Evolutionary conservation across 2,113 vertebrate species (phyloP), one percentile per base, ranked within the genome.

Genomic region (Aythya baeri): DNA sequence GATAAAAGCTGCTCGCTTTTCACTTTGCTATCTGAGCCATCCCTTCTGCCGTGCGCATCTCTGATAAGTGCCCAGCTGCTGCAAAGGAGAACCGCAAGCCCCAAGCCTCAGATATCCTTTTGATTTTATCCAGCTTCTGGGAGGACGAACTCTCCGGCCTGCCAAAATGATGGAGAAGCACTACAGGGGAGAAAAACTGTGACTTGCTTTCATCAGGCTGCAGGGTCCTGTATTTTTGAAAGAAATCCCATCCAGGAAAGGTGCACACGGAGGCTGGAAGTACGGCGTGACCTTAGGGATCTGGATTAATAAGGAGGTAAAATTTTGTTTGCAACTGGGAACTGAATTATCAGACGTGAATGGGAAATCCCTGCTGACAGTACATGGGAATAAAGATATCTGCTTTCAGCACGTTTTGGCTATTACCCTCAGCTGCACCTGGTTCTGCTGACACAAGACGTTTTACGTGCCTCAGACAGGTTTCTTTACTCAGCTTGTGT

Each of bases 101-200:
- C 34, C 25, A 66, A 67, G 32, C 13, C 61, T 84, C 76, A 55
- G n/a, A 88, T 86, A 63, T 88, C 83, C 54, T 63, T 78, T 43
- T 50, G 50, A 52, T 86, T 93, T 87, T 32, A 5, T 62, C 65
- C 11, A 15, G 3, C 49, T 91, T 83, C 46, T 44, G 65, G 62
- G n/a, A 85, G 46, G 63, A 83, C 31, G 17, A 3, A 12, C 15
- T 76, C 32, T 73, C 29, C 41, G 70, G 79, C 31, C 79, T 54
- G 32, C 67, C 89, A 21, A 55, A 76, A 14, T 29, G 5, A 22
- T 17, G 82, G 70, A 79, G 43, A 10, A 91, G 50, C 55, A 55
- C 26, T 31, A 1, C 54, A 70, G 31, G 58, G 57, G 85, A 75
- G 8, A 55, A 84, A 59, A 21, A 32, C 29, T 61, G 26, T 2